Percentiles rank a stretch among this genome's conserved stretches.
Conservation (phyloP, 2,113 vertebrate species). For the Ia io region DNA sequence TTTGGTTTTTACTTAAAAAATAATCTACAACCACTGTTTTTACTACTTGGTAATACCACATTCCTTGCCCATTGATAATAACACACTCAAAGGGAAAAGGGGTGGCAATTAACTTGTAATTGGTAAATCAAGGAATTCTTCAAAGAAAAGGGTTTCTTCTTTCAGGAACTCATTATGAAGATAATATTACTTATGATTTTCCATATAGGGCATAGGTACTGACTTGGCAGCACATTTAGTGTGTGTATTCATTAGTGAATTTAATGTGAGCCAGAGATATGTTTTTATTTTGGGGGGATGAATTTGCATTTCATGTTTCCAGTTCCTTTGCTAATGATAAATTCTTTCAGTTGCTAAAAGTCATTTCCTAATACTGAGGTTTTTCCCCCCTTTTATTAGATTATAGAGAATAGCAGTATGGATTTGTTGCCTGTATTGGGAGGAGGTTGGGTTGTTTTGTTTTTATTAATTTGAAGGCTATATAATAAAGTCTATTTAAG, state of each 20-base stretch:
- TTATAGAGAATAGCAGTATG: neutral
- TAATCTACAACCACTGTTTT: neutral
- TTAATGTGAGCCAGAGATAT: neutral
- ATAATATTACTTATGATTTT: neutral
- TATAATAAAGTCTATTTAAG: neutral
- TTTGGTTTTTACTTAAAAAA: neutral
- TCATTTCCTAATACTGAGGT: neutral
- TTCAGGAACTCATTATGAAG: slow-evolving; percentile 25
- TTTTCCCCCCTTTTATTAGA: neutral
- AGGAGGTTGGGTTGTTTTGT: neutral
- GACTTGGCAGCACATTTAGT: neutral
- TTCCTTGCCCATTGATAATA: neutral
- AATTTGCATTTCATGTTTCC: neutral
- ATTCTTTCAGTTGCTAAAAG: neutral
- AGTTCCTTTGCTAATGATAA: slow-evolving; percentile 5
- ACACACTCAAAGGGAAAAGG: neutral
- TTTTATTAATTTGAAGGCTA: neutral
- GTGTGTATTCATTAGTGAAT: neutral
- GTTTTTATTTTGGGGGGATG: neutral
- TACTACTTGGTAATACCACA: neutral
- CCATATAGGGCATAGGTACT: neutral
- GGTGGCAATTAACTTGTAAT: neutral
- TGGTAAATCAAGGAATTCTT: neutral
- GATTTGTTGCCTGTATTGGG: neutral
- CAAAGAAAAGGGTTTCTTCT: neutral